Evolutionary conservation across 1,140 invertebrate species (phyloP), one percentile per base, ranked within the genome.

Genomic region (Atta texana): DNA sequence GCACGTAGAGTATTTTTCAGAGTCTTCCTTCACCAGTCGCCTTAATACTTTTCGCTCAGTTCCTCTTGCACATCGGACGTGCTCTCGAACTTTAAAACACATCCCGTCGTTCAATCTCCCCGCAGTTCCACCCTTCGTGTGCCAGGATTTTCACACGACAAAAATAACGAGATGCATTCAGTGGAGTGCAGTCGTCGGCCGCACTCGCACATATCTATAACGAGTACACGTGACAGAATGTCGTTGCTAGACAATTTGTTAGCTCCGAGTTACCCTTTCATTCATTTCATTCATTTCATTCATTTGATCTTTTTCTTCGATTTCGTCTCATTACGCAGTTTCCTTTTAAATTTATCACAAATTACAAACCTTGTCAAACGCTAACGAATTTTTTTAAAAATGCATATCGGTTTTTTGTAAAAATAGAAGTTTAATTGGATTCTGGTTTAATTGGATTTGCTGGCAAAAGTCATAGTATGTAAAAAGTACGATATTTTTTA

Each of bases 281-380:
- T 68, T 75, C 66, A 90, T 87, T 68, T 75, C 66, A 90, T 87
- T 87, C 78, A 74, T 84, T 51, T 75, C 66, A 90, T 87, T 87
- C 78, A 74, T 84, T 51, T 24, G 69, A n/a, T 18, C 72, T 77
- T 76, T 24, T 59, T 68, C 63, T 24, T 55, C 59, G 31, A 31
- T 69, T 57, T 61, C 14, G 14, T 61, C 49, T 74, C 24, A 18
- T 82, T 82, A 74, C 53, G 24, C 53, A 44, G 4, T 10, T 39
- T 51, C n/a, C 55, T 51, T 34, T 61, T 5, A n/a, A 74, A 39
- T 74, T 49, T 21, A n/a, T 24, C 28, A 18, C 69, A 61, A 84
- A 51, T 84, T 63, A 84, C 39, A 74, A 61, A 28, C 7, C 39
- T 74, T 28, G 55, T 31, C 69, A 24, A 49, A 57, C 31, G 34